Evolutionary conservation across 2,797 vertebrate species (phyloP).

Genomic region (Lepilemur ruficaudatus): DNA sequence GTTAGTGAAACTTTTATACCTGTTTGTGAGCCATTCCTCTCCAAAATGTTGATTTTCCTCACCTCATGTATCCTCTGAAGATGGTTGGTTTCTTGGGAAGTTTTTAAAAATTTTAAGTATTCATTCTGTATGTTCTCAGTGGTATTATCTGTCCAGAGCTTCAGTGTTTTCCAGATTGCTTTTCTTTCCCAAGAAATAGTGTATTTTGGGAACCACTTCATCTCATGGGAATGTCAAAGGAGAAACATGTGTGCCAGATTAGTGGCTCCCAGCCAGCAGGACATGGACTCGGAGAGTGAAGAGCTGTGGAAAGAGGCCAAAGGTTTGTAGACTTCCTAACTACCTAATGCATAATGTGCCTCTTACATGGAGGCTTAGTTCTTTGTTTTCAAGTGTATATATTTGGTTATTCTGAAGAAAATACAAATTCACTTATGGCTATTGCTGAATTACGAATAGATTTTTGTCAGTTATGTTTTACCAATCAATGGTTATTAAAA

Average conservation of each 20-base stretch:
- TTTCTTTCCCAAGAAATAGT: slow-evolving; percentile 27
- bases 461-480: slow-evolving; percentile 2
- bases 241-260: not conserved
- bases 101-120: not conserved
- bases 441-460: not conserved
- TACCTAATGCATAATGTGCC: not conserved
- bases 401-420: not conserved
- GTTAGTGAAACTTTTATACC: not conserved
- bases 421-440: not conserved
- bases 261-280: not conserved
- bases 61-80: not conserved
- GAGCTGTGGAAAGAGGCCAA: not conserved
- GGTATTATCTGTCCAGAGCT: not conserved
- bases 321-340: not conserved
- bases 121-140: not conserved
- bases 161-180: slow-evolving; percentile 28
- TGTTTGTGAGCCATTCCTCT: not conserved
- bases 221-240: not conserved
- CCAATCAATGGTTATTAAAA: not conserved
- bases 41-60: not conserved
- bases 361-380: not conserved
- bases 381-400: not conserved
- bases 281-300: not conserved
- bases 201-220: slow-evolving; percentile 23
- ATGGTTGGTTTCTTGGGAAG: slow-evolving; percentile 11